Base-by-base conservation (phyloP, 2,888 invertebrate species). In the Rotaria macrura region DNA sequence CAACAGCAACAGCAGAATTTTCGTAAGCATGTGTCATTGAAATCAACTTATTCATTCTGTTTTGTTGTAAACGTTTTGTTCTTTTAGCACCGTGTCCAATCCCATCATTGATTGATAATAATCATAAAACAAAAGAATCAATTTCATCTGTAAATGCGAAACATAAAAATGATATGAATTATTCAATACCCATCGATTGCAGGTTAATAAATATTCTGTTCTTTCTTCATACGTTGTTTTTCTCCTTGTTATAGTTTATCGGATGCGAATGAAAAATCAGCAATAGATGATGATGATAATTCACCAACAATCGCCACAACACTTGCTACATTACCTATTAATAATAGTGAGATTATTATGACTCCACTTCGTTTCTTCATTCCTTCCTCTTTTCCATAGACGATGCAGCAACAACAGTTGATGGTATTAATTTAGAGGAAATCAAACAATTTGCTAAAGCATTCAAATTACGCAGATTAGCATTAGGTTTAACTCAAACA, bases 361-460 rank as follows among this genome's bases (percentile, higher is more conserved):
- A n/a, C n/a, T 4, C 3, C 17, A 65, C 0, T 34, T 14, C 29
- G 12, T 29, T 65, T 2, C 9, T 23, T 52, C 7, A 52, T 52
- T 54, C 2, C 25, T 65, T 34, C 34, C 3, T 34, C 14, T 29
- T 17, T 65, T 65, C 2, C 20, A 52, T 65, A 79, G 79, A 43
- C 43, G 43, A 79, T 43, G 17, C 25, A 43, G 43, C 57, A 43
- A 96, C 96, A 91, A 95, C 96, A 85, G 96, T 97, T 55, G 97
- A 97, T 90, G 97, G 97, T 85, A 96, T 97, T 89, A 96, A 97
- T 92, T 92, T 97, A 90, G 97, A 97, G 91, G 97, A 97, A 92
- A 97, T 97, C 91, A 96, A 96, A 92, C 97, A 97, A 92, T 97
- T 97, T 92, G 97, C 97, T 88, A 96, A 96, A 92, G 96, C 95